These are phyloP conservation scores for Anhinga anhinga DNA, from an alignment of 2,113 vertebrate genomes.

Conservation along the genomic window DNA sequence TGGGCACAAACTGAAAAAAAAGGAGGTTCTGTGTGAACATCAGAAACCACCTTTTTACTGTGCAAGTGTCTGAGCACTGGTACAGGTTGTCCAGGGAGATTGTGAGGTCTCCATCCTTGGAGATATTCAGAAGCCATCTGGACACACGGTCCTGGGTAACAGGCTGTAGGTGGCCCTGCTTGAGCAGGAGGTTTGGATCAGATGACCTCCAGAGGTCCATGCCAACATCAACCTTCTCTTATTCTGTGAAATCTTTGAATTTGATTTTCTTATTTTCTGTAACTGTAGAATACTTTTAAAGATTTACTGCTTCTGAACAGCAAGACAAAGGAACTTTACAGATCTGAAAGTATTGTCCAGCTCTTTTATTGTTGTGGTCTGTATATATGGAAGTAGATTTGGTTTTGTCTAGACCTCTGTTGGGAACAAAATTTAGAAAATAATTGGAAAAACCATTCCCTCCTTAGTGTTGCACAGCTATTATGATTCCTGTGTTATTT, in stretches of 20 bases:
- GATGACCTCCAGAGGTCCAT: background rate
- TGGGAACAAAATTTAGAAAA: background rate
- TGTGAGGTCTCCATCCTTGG: background rate
- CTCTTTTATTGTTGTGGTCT: background rate
- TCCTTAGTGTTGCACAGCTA: background rate
- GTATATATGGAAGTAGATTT: background rate
- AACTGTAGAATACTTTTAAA: background rate
- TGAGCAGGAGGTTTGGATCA: background rate
- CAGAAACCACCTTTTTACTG: background rate
- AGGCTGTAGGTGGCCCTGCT: accelerated
- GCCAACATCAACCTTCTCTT: background rate
- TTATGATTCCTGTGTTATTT: background rate
- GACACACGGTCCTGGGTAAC: accelerated
- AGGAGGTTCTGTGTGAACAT: background rate
- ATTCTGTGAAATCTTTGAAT: background rate
- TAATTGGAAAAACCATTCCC: background rate
- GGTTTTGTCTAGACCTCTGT: background rate
- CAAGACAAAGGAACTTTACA: background rate
- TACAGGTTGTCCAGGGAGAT: background rate
- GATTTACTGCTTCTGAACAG: background rate
- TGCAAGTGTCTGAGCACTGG: background rate
- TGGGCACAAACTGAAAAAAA: background rate
- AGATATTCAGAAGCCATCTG: background rate
- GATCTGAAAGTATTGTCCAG: background rate
- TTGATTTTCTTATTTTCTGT: background rate